Conservation (phyloP, 2,797 vertebrate genomes). For the Pyrocephalus nanus region DNA sequence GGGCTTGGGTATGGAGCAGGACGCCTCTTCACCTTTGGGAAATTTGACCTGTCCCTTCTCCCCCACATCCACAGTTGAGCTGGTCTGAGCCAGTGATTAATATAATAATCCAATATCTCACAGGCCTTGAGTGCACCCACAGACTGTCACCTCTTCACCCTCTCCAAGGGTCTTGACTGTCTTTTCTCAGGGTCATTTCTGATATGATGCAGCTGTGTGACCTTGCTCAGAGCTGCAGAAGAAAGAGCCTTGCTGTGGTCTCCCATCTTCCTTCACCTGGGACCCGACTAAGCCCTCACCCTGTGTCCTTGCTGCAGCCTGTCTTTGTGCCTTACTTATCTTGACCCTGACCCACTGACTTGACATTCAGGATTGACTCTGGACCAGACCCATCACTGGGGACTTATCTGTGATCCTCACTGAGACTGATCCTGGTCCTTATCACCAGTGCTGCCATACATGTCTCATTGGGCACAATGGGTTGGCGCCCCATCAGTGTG, state of each 20-base stretch:
- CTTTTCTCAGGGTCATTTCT: neutral
- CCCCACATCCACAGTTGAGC: no score
- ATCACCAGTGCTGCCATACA: neutral
- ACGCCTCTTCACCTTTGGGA: neutral
- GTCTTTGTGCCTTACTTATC: neutral
- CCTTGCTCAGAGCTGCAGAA: neutral
- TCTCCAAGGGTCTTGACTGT: neutral
- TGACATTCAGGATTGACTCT: neutral
- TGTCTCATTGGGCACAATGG: neutral
- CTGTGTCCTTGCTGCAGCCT: neutral
- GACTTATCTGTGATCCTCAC: neutral
- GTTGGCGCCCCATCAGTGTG: neutral
- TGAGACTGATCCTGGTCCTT: neutral
- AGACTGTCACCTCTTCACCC: neutral
- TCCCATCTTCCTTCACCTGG: neutral
- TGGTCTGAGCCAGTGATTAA: neutral
- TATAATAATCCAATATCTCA: neutral
- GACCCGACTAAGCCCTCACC: fast-evolving
- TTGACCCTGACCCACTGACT: neutral
- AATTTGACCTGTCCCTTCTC: neutral
- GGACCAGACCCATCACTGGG: neutral
- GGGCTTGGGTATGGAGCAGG: neutral
- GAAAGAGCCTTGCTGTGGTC: fast-evolving
- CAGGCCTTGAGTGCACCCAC: neutral
- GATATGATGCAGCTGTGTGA: fast-evolving